A percentile compares a stretch with the other conserved stretches of the same genome.
These are phyloP conservation scores for Chelidonichthys spinosus DNA, from an alignment of 2,797 vertebrate genomes.

Conservation along the genomic window DNA sequence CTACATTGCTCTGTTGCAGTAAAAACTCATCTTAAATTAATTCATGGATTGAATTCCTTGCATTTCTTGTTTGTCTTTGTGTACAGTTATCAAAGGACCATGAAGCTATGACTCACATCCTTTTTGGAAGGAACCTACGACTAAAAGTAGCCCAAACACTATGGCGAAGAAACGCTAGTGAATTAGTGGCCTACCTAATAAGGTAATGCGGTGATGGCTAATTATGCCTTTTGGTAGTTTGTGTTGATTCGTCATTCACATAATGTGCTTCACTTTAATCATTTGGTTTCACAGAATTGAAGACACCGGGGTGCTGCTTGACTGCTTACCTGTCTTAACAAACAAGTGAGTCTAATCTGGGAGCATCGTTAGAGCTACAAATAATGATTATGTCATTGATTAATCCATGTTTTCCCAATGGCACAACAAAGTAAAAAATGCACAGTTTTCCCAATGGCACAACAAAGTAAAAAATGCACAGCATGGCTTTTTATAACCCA, in stretches of 20 bases:
- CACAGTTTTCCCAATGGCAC: not conserved
- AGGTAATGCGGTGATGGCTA: slow-evolving; percentile 81
- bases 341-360: slow-evolving; percentile 87
- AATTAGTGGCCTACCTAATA: slow-evolving; percentile 95
- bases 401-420: not conserved
- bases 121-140: slow-evolving; percentile 96
- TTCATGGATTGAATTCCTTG: slow-evolving; percentile 13
- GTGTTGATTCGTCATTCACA: not conserved
- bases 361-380: not conserved
- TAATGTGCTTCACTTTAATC: not conserved
- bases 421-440: no score
- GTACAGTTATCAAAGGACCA: slow-evolving; percentile 95
- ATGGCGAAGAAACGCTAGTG: slow-evolving; percentile 94
- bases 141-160: slow-evolving; percentile 96
- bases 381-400: not conserved
- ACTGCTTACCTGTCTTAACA: slow-evolving; percentile 96
- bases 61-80: slow-evolving; percentile 24
- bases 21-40: not conserved
- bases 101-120: slow-evolving; percentile 93
- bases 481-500: not conserved
- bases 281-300: slow-evolving; percentile 85
- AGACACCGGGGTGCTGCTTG: slow-evolving; percentile 94
- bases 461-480: not conserved
- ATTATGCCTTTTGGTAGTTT: not conserved
- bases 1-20: not conserved